phyloP scores from a whole-genome alignment of 2,888 invertebrate genomes.

The Pyrgus malvae region DNA sequence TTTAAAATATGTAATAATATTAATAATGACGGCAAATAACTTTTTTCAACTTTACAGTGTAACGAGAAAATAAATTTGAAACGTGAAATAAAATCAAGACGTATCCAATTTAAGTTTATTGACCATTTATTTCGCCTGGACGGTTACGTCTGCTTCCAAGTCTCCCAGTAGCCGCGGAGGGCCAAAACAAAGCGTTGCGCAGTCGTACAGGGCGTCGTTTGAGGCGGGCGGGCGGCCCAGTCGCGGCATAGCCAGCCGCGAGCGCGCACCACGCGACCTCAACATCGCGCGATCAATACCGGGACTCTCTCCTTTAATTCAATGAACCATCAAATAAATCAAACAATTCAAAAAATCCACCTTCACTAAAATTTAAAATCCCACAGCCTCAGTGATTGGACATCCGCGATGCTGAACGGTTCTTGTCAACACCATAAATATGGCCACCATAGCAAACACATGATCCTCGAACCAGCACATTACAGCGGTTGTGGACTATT shows the following conservation, averaged over 20 bases:
- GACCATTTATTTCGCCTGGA: constrained; percentile 53
- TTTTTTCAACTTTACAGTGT: not conserved
- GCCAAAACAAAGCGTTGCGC: constrained; percentile 61
- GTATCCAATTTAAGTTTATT: constrained; percentile 45
- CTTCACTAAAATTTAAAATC: constrained; percentile 2
- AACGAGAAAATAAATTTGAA: not conserved
- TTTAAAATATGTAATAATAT: too few species aligned
- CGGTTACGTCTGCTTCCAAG: constrained; percentile 42
- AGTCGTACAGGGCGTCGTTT: constrained; percentile 49
- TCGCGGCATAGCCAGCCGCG: constrained; percentile 77
- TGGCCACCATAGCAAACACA: constrained; percentile 64
- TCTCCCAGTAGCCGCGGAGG: constrained; percentile 53
- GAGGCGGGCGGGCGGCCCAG: constrained; percentile 56
- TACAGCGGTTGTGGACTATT: constrained; percentile 52
- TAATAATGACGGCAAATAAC: not conserved
- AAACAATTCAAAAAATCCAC: constrained; percentile 6
- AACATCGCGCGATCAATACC: constrained; percentile 65
- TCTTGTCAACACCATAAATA: constrained; percentile 52
- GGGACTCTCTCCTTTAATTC: constrained; percentile 39
- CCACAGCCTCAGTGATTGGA: constrained; percentile 28
- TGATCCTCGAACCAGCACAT: constrained; percentile 51
- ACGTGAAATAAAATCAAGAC: not conserved
- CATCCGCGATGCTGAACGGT: constrained; percentile 48
- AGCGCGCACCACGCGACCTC: constrained; percentile 60
- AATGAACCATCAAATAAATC: constrained; percentile 24